Conservation (phyloP, 2,113 vertebrate species). For the Halcyon senegalensis region DNA sequence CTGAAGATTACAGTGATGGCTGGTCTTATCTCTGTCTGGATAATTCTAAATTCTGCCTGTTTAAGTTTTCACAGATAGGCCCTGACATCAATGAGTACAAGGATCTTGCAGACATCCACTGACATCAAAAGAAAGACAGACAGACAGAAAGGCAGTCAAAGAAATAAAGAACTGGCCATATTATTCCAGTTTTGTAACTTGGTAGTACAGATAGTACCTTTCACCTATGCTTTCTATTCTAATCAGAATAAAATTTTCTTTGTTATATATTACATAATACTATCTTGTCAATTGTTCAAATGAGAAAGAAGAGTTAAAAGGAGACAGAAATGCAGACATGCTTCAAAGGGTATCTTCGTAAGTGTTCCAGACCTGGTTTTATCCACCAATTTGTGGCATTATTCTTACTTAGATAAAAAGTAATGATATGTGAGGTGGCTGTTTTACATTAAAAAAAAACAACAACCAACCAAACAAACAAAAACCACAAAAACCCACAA, state of each 20-base stretch:
- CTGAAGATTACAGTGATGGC: neutral
- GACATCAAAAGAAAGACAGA: no score
- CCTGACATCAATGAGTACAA: neutral
- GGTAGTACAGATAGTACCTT: neutral
- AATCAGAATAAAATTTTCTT: neutral
- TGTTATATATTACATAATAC: neutral
- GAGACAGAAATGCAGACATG: neutral
- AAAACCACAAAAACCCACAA: neutral
- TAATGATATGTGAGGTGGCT: neutral
- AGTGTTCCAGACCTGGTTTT: neutral
- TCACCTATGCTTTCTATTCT: neutral
- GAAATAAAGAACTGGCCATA: neutral
- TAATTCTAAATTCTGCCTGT: neutral
- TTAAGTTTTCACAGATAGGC: neutral
- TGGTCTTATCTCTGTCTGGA: neutral
- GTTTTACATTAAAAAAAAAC: neutral
- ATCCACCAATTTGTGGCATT: neutral
- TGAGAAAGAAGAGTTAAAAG: neutral
- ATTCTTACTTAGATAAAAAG: neutral
- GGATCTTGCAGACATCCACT: neutral
- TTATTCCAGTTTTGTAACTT: neutral
- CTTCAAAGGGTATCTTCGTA: neutral
- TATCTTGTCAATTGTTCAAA: neutral
- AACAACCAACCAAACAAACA: neutral
- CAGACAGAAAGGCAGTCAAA: no score